Conservation (phyloP, 2,888 invertebrate species). For the Apamea epomidion region DNA sequence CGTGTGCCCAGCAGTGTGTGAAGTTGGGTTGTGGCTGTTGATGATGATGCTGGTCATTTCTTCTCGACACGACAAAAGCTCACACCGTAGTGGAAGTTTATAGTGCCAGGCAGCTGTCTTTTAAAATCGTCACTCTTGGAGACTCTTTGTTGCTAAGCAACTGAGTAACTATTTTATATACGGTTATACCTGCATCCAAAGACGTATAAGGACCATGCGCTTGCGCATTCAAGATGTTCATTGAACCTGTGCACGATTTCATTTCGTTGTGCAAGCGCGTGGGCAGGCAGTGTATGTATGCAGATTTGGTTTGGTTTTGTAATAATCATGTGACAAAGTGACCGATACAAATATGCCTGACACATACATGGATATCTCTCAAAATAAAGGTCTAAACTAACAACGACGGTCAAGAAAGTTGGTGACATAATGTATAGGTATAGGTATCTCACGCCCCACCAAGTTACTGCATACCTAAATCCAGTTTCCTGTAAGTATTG, state of each 20-base stretch:
- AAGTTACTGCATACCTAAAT: neutral
- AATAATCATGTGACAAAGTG: neutral
- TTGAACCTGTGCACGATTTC: conserved; percentile 1
- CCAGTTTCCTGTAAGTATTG: neutral
- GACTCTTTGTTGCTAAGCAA: neutral
- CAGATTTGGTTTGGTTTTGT: neutral
- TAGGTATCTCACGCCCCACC: too few relatives aligned
- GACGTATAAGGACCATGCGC: neutral
- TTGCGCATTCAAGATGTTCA: neutral
- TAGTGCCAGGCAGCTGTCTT: neutral
- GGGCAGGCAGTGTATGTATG: neutral
- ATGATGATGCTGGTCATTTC: too few relatives aligned
- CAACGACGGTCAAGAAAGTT: neutral
- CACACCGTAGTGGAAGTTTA: neutral
- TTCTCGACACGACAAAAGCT: neutral
- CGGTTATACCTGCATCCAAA: neutral
- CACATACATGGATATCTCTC: neutral
- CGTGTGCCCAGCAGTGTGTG: too few relatives aligned
- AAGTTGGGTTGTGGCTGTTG: too few relatives aligned
- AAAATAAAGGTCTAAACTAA: neutral
- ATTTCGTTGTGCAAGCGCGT: neutral
- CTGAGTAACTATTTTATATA: neutral
- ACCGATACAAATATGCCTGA: too few relatives aligned
- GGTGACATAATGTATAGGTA: neutral
- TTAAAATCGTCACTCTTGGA: neutral